Evolutionary conservation across 2,888 invertebrate genomes (phyloP), one percentile per base, ranked within the genome.

Genomic region (Gonocerus acuteangulatus): DNA sequence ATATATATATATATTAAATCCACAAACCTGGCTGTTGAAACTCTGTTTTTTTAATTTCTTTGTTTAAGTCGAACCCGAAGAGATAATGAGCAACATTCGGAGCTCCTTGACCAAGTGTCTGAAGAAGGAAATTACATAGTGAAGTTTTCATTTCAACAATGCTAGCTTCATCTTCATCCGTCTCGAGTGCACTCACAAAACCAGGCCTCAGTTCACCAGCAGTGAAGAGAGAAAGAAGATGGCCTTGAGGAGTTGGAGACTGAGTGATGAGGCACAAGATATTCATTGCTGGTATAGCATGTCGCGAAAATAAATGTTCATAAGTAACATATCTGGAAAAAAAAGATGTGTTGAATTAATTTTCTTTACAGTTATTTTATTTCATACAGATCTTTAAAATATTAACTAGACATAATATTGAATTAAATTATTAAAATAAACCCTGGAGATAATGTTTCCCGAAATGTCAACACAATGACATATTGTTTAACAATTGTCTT

Each of bases 31-130:
- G 84, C 70, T 89, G 87, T 72, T 89, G 87, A 64, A 92, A 81
- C 19, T 86, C 82, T 1, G 89, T 89, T 70, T 85, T 84, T 51
- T 81, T 79, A 44, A 91, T 82, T 66, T 90, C 88, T 58, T 87
- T 86, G 0, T 80, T 79, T 2, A 89, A 77, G 68, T 92, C 86
- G 73, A 94, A 93, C 0, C 93, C 95, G 1, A 95, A 80, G 49
- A 96, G 78, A 73, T 88, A 90, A 73, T 93, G 92, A 0, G 90
- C 85, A 7, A 96, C 76, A 76, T 94, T 95, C 1, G 94, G 94
- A 18, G 88, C 77, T 0, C 87, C 83, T 57, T 88, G 83, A 2
- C 81, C 80, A 58, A 95, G 77, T 70, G 89, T 85, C 67, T 86
- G 84, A 72, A 89, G 84, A 70, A 95, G 74, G 2, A 94, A 74